phyloP scores from a whole-genome alignment of 2,888 invertebrate species.

The Meta bourneti region DNA sequence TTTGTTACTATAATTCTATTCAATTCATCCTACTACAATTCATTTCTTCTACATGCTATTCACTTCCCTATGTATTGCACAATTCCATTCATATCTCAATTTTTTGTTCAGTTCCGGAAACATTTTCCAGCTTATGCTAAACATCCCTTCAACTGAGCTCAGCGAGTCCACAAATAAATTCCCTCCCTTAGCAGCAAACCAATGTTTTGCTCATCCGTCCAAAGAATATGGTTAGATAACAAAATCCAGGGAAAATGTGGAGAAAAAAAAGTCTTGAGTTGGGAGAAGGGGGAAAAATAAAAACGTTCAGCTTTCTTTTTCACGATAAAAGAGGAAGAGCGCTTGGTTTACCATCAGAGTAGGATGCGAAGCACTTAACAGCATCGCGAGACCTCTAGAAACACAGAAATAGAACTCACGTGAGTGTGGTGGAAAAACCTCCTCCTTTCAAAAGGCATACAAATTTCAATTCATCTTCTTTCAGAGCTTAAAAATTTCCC shows the following conservation, averaged over 20 bases:
- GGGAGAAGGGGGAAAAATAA: neutral
- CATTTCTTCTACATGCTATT: too few species aligned
- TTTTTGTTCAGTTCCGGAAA: neutral
- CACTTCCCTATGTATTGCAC: too few species aligned
- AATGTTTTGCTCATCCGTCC: conserved; percentile 5
- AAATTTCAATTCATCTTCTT: neutral
- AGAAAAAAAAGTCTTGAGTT: neutral
- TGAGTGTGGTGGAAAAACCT: neutral
- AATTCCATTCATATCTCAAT: too few species aligned
- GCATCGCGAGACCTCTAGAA: neutral
- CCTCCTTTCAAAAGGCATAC: neutral
- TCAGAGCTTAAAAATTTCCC: neutral
- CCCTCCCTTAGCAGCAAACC: neutral
- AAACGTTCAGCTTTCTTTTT: neutral
- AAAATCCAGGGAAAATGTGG: neutral
- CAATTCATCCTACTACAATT: too few species aligned
- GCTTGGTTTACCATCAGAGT: neutral
- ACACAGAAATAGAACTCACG: conserved; percentile 50
- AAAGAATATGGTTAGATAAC: conserved; percentile 1
- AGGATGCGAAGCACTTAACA: too few species aligned
- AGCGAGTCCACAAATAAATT: conserved; percentile 18
- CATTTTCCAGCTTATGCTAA: neutral
- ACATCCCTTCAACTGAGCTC: neutral
- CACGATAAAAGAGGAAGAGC: neutral
- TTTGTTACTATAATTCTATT: too few species aligned